Base-by-base conservation (phyloP, 2,888 invertebrate genomes). In the Chloroclysta siterata region DNA sequence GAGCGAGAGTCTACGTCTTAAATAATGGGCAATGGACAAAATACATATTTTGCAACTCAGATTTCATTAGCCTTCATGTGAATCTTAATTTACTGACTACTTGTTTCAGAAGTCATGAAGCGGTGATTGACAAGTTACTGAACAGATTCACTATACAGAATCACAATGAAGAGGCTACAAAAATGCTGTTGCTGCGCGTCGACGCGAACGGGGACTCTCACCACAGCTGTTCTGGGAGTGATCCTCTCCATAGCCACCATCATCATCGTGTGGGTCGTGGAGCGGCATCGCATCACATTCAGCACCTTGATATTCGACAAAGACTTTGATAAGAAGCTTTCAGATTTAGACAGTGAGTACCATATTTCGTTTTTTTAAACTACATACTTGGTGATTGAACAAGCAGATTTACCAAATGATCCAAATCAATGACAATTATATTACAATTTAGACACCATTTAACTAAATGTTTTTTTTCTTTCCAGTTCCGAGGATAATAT, bases 251-350 rank as follows among this genome's bases (percentile, higher is more conserved):
- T 97, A 50, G 80, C 81, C 52, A 95, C 96, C 44, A 94, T 97
- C 71, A 91, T 97, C 65, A 82, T 95, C 44, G 94, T 97, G 62
- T 95, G 96, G 88, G 85, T 90, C n/a, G 88, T 90, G 10, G 74
- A 84, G 66, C 93, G 90, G 51, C 93, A 94, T 54, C 93, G 94
- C 63, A 94, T 96, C 52, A 95, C 95, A 73, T 95, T 96, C 87
- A 95, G 95, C 80, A 97, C 97, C n/a, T 96, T 97, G 79, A 93
- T 97, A 46, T 94, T 97, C 71, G 96, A 96, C 80, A 94, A 95
- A 77, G 87, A 89, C 8, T 84, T 86, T 44, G 90, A 91, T 68
- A 89, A 74, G 68, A 86, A 83, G 62, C 85, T 97, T 47, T 94
- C 96, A 75, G 94, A 95, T 75, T 93, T 93, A 77, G 94, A 95